Evolutionary conservation across 2,113 vertebrate species (phyloP).

Genomic region (Nansenia antarctica): DNA sequence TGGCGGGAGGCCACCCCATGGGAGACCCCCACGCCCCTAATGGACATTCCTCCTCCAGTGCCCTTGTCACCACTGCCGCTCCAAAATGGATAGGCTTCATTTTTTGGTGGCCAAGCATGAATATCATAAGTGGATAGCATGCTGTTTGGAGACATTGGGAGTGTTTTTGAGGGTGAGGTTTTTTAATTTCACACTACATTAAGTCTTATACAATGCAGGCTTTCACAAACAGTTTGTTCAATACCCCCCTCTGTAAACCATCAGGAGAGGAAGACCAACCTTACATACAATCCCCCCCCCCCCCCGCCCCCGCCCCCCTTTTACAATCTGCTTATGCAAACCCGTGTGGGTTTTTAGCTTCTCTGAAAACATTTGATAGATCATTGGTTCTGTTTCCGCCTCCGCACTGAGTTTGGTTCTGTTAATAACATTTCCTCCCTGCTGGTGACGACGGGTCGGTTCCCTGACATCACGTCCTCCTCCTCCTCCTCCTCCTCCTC

Average conservation of each 20-base stretch:
- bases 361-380: neutral
- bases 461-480: neutral
- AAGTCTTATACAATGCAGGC: constrained; percentile 63
- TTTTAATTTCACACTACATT: constrained; percentile 75
- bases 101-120: constrained; percentile 60
- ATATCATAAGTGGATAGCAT: constrained; percentile 56
- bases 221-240: constrained; percentile 58
- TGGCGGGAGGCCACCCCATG: no score
- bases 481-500: neutral
- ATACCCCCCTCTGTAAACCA: constrained; percentile 50
- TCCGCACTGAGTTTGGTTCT: neutral
- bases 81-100: constrained; percentile 55
- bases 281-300: constrained; percentile 43
- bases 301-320: no score
- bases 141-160: constrained; percentile 50
- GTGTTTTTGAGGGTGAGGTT: constrained; percentile 54
- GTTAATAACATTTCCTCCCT: neutral
- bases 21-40: no score
- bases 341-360: neutral
- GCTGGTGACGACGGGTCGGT: no score
- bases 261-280: constrained; percentile 49
- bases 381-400: neutral
- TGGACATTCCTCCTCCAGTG: constrained; percentile 18
- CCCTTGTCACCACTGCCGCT: constrained; percentile 49
- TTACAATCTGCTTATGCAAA: constrained; percentile 21